These are phyloP conservation scores for Emys orbicularis DNA, from an alignment of 2,797 vertebrate species.

Conservation along the genomic window DNA sequence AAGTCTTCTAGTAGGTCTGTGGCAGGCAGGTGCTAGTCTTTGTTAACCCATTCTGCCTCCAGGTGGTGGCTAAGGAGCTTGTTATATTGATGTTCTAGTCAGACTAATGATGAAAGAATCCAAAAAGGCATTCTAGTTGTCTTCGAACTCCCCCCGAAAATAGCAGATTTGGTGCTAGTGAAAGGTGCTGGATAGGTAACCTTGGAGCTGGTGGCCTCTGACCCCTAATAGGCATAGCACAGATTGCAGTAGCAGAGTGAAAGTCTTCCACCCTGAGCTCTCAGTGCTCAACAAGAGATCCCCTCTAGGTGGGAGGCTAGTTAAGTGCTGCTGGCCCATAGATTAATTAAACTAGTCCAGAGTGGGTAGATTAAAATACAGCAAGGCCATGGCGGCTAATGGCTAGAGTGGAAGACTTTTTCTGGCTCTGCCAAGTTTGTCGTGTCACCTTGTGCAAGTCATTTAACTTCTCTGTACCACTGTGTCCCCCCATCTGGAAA, in stretches of 20 bases:
- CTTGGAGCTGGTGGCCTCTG: not conserved
- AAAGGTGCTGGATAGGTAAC: not conserved
- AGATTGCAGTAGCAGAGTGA: not conserved
- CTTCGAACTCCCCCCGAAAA: not conserved
- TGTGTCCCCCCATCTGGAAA: not conserved
- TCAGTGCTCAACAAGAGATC: not conserved
- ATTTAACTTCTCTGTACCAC: not conserved
- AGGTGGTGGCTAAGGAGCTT: not conserved
- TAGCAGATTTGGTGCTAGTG: not conserved
- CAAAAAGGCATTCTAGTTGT: not conserved
- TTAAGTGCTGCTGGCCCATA: not conserved
- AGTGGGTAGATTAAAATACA: not conserved
- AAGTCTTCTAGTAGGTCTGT: rapidly evolving
- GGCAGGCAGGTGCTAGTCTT: not conserved
- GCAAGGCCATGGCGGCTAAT: not conserved
- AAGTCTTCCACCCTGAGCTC: not conserved
- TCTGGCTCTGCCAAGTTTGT: not conserved
- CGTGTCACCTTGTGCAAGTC: not conserved
- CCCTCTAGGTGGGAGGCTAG: not conserved
- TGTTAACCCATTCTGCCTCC: not conserved
- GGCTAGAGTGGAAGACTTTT: not conserved
- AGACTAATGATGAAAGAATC: not conserved
- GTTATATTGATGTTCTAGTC: not conserved
- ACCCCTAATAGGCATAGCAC: not conserved
- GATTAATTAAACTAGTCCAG: not conserved